phyloP scores from a whole-genome alignment of 2,888 invertebrate species.

The Iselma pallidipennis region DNA sequence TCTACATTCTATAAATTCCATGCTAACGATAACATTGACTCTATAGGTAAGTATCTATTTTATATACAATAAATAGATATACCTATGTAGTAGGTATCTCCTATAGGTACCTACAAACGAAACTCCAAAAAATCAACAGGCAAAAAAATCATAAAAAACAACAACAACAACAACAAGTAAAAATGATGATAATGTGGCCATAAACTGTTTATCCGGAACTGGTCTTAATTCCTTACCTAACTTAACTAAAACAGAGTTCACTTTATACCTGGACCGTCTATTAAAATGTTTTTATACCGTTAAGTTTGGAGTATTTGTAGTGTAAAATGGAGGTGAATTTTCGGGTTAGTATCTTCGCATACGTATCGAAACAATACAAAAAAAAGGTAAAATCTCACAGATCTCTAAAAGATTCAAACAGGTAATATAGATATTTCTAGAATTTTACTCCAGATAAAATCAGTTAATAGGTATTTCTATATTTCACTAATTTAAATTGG shows the following conservation, averaged over 20 bases:
- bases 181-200: not conserved
- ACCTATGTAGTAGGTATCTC: too few species aligned
- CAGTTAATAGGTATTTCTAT: too few species aligned
- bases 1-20: not conserved
- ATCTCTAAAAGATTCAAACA: not conserved
- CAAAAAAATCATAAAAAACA: too few species aligned
- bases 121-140: too few species aligned
- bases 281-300: constrained; percentile 33
- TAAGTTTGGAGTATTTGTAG: not conserved
- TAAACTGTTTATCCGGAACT: constrained; percentile 40
- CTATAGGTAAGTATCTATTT: not conserved
- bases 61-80: too few species aligned
- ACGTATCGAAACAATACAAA: too few species aligned
- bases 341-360: too few species aligned
- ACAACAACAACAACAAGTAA: too few species aligned
- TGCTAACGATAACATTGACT: not conserved
- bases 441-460: too few species aligned
- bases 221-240: constrained; percentile 47
- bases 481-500: too few species aligned
- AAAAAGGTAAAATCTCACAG: not conserved
- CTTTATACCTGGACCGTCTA: constrained; percentile 34
- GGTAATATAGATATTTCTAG: not conserved
- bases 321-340: too few species aligned
- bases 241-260: constrained; percentile 42
- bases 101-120: too few species aligned